Evolutionary conservation across 2,888 invertebrate species (phyloP), one percentile per base, ranked within the genome.

Genomic region (Ceraclea dissimilis): DNA sequence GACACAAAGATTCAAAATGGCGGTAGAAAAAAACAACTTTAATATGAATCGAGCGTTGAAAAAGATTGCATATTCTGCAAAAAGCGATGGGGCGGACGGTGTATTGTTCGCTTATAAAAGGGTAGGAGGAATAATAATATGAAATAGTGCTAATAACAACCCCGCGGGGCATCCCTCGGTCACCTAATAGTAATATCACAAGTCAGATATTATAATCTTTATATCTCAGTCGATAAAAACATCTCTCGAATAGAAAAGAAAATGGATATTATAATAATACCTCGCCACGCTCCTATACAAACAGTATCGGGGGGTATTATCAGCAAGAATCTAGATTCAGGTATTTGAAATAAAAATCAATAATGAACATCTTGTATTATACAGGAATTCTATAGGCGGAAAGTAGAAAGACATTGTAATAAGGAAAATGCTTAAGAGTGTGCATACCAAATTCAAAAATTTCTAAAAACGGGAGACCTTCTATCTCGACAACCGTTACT

Each of bases 101-200:
- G 13, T 39, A 39, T 39, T 39, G 39, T 39, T 39, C 39, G 26
- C 21, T 47, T 21, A 58, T 44, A 21, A 39, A 39, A 46, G 56
- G 56, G 49, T 50, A 46, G 51, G 49, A 8, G 17, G 39, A 59
- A 58, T 56, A 60, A 58, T 58, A 56, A 58, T 56, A 60, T 58
- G 60, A 58, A 58, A 58, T 58, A 60, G 56, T 58, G 60, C 58
- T 56, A 60, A 60, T 60, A 60, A 58, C 53, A 49, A 21, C 44
- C 56, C 56, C 58, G 49, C 54, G 54, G 60, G 54, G 49, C 31
- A 31, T 46, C 39, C 54, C 48, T 21, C 16, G 39, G 39, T 39
- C 39, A 39, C 4, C 39, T 39, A 39, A 8, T n/a, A n/a, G 31
- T 31, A 31, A 6, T 39, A 16, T 4, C 39, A 39, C 8, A 39